phyloP scores from a whole-genome alignment of 1,140 invertebrate species.

The Drosophila funebris region DNA sequence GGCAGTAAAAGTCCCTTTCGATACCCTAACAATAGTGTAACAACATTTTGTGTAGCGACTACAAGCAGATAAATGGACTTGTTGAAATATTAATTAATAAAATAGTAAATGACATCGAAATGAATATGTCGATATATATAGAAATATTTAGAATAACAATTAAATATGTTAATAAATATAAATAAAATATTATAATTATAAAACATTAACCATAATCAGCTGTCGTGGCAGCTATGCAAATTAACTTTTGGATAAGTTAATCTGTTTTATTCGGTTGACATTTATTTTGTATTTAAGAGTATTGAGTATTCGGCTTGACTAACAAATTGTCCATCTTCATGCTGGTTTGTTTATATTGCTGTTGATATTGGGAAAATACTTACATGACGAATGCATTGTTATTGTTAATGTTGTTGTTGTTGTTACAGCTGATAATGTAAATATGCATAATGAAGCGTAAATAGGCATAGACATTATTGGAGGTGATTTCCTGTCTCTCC shows the following conservation, averaged over 20 bases:
- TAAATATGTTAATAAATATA: too few relatives aligned
- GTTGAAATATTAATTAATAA: background rate
- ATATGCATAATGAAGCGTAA: constrained; percentile 61
- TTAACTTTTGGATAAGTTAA: too few relatives aligned
- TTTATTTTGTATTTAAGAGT: background rate
- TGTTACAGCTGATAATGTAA: constrained; percentile 61
- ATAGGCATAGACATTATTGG: constrained; percentile 28
- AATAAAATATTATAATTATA: too few relatives aligned
- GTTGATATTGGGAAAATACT: constrained; percentile 22
- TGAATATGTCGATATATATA: too few relatives aligned
- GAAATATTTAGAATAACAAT: too few relatives aligned
- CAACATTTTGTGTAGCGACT: background rate
- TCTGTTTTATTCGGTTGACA: too few relatives aligned
- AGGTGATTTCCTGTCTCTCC: constrained; percentile 28
- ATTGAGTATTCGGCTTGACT: background rate
- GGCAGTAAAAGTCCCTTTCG: constrained; percentile 49
- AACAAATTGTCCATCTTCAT: background rate
- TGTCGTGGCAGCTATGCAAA: too few relatives aligned
- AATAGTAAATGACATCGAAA: too few relatives aligned
- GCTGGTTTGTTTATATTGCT: background rate
- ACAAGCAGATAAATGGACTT: background rate
- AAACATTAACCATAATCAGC: too few relatives aligned
- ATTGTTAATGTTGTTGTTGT: constrained; percentile 24
- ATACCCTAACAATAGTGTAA: background rate
- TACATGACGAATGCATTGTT: constrained; percentile 37